phyloP scores from a whole-genome alignment of 2,113 vertebrate genomes.

The Sinocyclocheilus anophthalmus region DNA sequence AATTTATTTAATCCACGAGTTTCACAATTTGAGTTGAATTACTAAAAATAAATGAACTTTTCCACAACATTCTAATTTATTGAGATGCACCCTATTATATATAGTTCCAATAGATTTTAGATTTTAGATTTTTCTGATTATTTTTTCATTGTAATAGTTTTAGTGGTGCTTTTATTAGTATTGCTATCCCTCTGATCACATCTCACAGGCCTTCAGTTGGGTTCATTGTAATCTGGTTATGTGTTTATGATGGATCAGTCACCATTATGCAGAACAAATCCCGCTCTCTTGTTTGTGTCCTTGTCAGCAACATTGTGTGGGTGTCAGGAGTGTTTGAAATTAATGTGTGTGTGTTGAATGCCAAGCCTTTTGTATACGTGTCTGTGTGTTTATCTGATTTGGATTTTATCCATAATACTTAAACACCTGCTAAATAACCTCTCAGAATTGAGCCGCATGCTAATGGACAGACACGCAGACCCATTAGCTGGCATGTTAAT shows the following conservation, averaged over 20 bases:
- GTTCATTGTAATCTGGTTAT: no score
- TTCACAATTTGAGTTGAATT: no score
- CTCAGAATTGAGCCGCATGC: neutral
- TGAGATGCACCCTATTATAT: no score
- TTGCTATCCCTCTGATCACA: neutral
- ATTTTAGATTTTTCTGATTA: neutral
- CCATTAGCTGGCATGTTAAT: neutral
- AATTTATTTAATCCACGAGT: no score
- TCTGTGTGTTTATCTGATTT: slow-evolving; percentile 25
- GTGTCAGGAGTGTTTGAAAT: slow-evolving; percentile 10
- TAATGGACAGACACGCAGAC: slow-evolving; percentile 27
- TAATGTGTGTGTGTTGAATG: neutral
- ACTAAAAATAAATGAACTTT: no score
- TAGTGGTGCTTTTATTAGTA: neutral
- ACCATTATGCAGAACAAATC: slow-evolving; percentile 28
- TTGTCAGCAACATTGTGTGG: slow-evolving; percentile 31
- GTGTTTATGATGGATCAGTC: neutral
- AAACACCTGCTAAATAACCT: slow-evolving; percentile 37
- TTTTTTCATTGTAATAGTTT: neutral
- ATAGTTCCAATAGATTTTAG: no score
- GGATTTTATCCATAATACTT: slow-evolving; percentile 6
- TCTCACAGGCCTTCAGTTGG: no score
- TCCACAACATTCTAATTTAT: no score
- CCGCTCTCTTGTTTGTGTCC: slow-evolving; percentile 23
- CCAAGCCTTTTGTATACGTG: neutral